These are phyloP conservation scores for Paramisgurnus dabryanus DNA, from an alignment of 2,113 vertebrate genomes.

Conservation along the genomic window DNA sequence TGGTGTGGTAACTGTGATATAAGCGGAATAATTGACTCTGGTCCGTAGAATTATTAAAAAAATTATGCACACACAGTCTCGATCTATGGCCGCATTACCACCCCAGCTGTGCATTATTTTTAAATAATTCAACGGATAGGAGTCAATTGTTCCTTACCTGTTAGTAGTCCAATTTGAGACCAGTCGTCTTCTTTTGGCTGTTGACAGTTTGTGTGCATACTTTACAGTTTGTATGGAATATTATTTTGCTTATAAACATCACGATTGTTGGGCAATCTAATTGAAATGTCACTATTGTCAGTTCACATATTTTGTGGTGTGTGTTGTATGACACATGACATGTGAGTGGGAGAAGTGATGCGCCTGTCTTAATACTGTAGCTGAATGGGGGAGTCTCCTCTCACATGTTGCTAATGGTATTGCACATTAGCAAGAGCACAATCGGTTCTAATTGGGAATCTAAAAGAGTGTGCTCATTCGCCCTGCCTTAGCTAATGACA, in stretches of 20 bases:
- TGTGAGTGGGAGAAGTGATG: background rate
- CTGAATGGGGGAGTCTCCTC: slow-evolving; percentile 10
- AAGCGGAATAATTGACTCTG: too few species aligned
- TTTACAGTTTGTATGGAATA: background rate
- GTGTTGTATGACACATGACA: slow-evolving; percentile 13
- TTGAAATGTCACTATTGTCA: slow-evolving; percentile 18
- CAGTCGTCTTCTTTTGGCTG: too few species aligned
- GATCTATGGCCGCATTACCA: too few species aligned
- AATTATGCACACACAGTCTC: too few species aligned
- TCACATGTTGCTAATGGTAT: slow-evolving; percentile 43
- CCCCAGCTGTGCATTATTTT: too few species aligned
- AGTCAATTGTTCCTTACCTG: too few species aligned
- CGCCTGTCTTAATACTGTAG: background rate
- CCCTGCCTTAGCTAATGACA: slow-evolving; percentile 32
- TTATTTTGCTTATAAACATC: background rate
- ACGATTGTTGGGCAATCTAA: slow-evolving; percentile 1
- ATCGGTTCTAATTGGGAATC: slow-evolving; percentile 53
- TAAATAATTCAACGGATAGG: too few species aligned
- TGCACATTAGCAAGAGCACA: slow-evolving; percentile 36
- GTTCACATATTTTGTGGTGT: slow-evolving; percentile 2
- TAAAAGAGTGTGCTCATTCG: slow-evolving; percentile 34
- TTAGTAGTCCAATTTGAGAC: background rate
- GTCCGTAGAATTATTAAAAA: too few species aligned
- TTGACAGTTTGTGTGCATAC: too few species aligned
- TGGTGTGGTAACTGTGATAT: too few species aligned